Evolutionary conservation across 2,888 invertebrate species (phyloP).

Genomic region (Pimpla rufipes): DNA sequence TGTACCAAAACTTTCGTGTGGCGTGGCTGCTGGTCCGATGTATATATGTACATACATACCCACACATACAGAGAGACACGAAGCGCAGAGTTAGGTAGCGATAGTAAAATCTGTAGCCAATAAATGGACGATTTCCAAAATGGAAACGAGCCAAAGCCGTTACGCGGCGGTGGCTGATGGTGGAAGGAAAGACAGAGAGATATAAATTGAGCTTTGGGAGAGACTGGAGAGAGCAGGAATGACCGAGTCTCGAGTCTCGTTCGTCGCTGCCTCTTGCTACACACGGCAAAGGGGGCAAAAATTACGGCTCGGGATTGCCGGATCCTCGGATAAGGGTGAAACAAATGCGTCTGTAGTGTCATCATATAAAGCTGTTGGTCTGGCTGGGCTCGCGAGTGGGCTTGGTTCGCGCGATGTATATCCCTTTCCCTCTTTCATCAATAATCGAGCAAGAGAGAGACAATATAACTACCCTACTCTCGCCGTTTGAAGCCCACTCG

Average conservation of each 20-base stretch:
- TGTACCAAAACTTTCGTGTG: conserved; percentile 1
- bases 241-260: conserved; percentile 13
- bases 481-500: conserved; percentile 17
- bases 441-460: conserved; percentile 14
- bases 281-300: background rate
- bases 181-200: conserved; percentile 23
- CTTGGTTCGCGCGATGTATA: background rate
- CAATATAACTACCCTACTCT: conserved; percentile 19
- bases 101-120: conserved; percentile 62
- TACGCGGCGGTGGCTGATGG: conserved; percentile 29
- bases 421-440: conserved; percentile 25
- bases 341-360: conserved; percentile 8
- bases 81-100: conserved; percentile 4
- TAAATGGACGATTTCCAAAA: conserved; percentile 67
- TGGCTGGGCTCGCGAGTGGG: background rate
- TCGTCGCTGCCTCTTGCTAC: background rate
- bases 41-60: background rate
- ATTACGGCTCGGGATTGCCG: conserved; percentile 7
- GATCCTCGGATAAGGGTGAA: conserved; percentile 21
- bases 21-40: background rate
- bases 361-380: conserved; percentile 20
- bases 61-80: background rate
- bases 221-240: conserved; percentile 13
- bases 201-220: conserved; percentile 30
- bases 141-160: conserved; percentile 60